phyloP scores from a whole-genome alignment of 2,113 vertebrate genomes.

The Bos javanicus region DNA sequence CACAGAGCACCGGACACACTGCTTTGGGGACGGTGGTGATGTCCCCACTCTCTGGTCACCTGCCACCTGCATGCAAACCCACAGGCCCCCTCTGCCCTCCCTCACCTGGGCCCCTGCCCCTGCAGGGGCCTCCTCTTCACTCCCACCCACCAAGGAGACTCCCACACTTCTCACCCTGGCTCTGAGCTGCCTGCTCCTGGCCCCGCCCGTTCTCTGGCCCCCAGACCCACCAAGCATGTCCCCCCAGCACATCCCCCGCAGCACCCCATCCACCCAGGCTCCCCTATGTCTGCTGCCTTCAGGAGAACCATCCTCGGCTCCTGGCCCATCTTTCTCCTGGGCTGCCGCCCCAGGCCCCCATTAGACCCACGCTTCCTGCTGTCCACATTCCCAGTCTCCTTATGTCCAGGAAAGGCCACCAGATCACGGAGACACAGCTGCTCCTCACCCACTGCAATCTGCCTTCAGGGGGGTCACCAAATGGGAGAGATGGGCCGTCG shows the following conservation, averaged over 20 bases:
- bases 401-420: neutral
- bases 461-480: neutral
- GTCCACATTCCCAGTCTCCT: neutral
- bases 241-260: neutral
- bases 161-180: neutral
- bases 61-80: rapidly evolving
- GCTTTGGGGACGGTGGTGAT: neutral
- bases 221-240: neutral
- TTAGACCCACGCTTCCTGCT: neutral
- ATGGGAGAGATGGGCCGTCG: rapidly evolving
- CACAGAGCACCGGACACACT: neutral
- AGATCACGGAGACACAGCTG: neutral
- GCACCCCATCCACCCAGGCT: rapidly evolving
- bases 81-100: neutral
- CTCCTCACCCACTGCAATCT: neutral
- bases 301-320: neutral
- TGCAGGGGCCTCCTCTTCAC: neutral
- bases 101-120: neutral
- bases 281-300: neutral
- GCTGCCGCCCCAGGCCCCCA: neutral
- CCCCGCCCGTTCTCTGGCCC: neutral
- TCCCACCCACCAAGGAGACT: neutral
- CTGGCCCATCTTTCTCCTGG: neutral
- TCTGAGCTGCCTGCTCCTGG: neutral
- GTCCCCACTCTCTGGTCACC: rapidly evolving